Evolutionary conservation across 2,113 vertebrate species (phyloP).

Genomic region (Leptobrachium leishanense): DNA sequence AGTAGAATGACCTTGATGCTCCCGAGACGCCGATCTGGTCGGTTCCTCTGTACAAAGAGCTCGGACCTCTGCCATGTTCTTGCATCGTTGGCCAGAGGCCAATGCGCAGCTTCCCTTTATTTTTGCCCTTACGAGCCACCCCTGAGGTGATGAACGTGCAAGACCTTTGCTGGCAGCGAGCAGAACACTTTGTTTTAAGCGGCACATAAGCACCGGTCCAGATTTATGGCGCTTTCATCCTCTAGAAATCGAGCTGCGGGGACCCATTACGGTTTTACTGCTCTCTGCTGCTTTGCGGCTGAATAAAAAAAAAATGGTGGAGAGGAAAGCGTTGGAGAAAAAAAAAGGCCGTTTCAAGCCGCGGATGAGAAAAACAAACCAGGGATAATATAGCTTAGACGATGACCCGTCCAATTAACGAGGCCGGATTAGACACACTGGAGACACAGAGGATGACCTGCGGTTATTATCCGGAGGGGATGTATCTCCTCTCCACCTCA

Average conservation of each 20-base stretch:
- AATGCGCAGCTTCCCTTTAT: not conserved
- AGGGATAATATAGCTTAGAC: not conserved
- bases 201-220: slow-evolving; percentile 70
- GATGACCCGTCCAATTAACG: not conserved
- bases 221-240: slow-evolving; percentile 77
- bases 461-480: not conserved
- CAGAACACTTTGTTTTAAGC: slow-evolving; percentile 79
- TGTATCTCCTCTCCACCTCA: no score
- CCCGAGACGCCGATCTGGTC: not conserved
- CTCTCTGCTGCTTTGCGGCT: slow-evolving; percentile 72
- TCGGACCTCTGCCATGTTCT: not conserved
- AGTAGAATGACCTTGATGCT: not conserved
- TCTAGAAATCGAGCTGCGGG: slow-evolving; percentile 74
- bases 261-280: slow-evolving; percentile 79
- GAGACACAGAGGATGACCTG: not conserved
- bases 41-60: not conserved
- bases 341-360: not conserved
- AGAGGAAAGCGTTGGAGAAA: not conserved
- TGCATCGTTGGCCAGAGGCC: not conserved
- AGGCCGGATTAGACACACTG: not conserved
- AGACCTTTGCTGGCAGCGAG: slow-evolving; percentile 71
- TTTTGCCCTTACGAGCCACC: not conserved
- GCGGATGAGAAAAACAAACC: not conserved
- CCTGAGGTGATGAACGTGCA: not conserved
- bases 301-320: not conserved